phyloP scores from a whole-genome alignment of 2,888 invertebrate genomes.

The Scrobipalpa costella region DNA sequence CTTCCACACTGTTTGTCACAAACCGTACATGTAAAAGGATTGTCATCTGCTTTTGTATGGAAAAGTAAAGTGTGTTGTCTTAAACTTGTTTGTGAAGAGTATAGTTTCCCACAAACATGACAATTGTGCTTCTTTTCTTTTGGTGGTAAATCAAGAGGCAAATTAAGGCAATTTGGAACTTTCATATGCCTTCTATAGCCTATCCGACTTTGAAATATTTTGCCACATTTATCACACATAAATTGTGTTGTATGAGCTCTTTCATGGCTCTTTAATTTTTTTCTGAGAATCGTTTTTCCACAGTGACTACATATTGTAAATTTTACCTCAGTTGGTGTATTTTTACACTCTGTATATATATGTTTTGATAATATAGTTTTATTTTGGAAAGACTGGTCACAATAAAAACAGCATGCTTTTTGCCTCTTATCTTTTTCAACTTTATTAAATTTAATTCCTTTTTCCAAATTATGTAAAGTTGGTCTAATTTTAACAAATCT shows the following conservation, averaged over 20 bases:
- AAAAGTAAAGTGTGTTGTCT: neutral
- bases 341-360: neutral
- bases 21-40: conserved; percentile 29
- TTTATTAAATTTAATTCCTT: neutral
- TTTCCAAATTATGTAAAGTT: neutral
- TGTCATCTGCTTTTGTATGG: neutral
- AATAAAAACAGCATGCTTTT: neutral
- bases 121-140: neutral
- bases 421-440: neutral
- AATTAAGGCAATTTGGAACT: neutral
- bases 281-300: neutral
- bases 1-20: conserved; percentile 35
- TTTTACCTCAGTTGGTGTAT: neutral
- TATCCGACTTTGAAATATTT: neutral
- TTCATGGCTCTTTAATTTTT: neutral
- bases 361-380: neutral
- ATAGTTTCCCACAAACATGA: conserved; percentile 3
- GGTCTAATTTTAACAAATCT: neutral
- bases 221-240: neutral
- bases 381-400: neutral
- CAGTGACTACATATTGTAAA: neutral
- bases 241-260: neutral
- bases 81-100: neutral
- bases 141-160: neutral
- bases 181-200: neutral